Percentiles rank a stretch among this genome's conserved stretches.
phyloP scores from a whole-genome alignment of 2,113 vertebrate genomes.

The Periophthalmodon schlosseri region DNA sequence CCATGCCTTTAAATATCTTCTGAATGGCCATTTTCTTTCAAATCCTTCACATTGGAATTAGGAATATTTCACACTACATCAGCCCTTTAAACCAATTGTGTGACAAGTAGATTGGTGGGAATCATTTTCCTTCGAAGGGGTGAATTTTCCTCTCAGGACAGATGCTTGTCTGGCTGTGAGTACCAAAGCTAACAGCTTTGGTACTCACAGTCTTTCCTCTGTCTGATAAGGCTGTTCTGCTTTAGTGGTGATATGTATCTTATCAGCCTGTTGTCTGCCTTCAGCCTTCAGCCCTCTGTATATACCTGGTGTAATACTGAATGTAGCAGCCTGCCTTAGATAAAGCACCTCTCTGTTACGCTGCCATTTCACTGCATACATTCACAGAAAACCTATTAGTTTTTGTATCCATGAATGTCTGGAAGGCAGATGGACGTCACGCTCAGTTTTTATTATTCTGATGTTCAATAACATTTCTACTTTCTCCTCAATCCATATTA shows the following conservation, averaged over 20 bases:
- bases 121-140: constrained; percentile 19
- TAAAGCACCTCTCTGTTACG: constrained; percentile 44
- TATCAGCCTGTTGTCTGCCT: constrained; percentile 67
- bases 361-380: constrained; percentile 5
- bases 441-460: constrained; percentile 11
- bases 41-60: background rate
- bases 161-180: constrained; percentile 55
- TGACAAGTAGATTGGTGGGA: constrained; percentile 20
- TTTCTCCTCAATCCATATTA: constrained; percentile 6
- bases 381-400: constrained; percentile 8
- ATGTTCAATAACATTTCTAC: background rate
- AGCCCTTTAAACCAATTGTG: constrained; percentile 1
- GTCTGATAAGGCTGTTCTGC: constrained; percentile 56
- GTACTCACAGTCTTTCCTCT: constrained; percentile 20
- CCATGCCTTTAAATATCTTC: background rate
- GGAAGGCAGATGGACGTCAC: constrained; percentile 18
- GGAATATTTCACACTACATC: background rate
- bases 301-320: constrained; percentile 59
- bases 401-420: constrained; percentile 26
- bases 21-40: background rate
- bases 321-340: constrained; percentile 50
- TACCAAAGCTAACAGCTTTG: constrained; percentile 39
- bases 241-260: constrained; percentile 65
- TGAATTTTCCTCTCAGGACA: constrained; percentile 42
- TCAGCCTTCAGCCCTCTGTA: constrained; percentile 55